Base-by-base conservation (phyloP, 1,140 invertebrate species). In the Drosophila micromelanica region DNA sequence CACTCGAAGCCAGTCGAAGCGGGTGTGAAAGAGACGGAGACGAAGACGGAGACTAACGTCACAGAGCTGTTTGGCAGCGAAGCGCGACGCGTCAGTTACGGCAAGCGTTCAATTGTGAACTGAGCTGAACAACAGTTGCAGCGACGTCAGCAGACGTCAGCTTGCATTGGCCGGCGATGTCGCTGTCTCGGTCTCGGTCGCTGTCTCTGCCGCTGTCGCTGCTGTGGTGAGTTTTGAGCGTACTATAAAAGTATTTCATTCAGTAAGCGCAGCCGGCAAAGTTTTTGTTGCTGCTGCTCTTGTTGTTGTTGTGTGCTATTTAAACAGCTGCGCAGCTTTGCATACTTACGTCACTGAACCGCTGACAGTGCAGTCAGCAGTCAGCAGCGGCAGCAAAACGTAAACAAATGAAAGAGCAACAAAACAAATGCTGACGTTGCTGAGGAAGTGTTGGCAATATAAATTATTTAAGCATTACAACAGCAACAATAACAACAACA, bases 181-280 rank as follows among this genome's bases (percentile, higher is more conserved):
- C 20, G 20, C 20, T 20, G 20, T 20, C 20, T 1, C 20, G 1
- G 20, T 20, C 20, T 1, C 20, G 2, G 20, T 20, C 30, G 37
- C 60, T 5, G 56, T 57, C 12, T 27, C 49, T 55, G 54, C 43
- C 15, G 43, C 52, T 7, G 12, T 4, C 51, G 20, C 69, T 67
- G 70, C 63, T 54, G 63, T 69, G 71, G 64, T 73, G 70, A 60
- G 42, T 73, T 73, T 60, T 15, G 30, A 13, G 20, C 64, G 64
- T 69, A 73, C 27, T 62, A 73, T 40, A 55, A 49, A 73, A 54
- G 63, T 42, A 60, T 73, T 73, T 73, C 71, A 73, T 73, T 73
- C 71, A 73, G 43, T 56, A 69, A 68, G 71, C 71, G 57, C 64
- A 62, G 71, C 71, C 71, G 71, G 71, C 71, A 73, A 69, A 9